phyloP scores from a whole-genome alignment of 2,797 vertebrate genomes.

The Phoxinus dragarum region DNA sequence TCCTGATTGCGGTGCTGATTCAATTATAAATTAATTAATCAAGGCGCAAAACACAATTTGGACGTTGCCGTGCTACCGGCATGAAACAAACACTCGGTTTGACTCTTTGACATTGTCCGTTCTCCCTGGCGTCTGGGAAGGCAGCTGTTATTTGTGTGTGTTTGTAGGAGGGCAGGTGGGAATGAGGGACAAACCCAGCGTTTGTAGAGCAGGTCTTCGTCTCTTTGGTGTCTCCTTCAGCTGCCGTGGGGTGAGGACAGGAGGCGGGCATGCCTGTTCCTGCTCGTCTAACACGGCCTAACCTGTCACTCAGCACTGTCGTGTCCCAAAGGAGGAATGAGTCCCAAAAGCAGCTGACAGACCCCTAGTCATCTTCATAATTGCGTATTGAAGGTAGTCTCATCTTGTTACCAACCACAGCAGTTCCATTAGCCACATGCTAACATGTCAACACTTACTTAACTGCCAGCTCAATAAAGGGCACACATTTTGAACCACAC shows the following conservation, averaged over 20 bases:
- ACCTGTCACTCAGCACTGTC: constrained; percentile 63
- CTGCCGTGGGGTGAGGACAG: constrained; percentile 52
- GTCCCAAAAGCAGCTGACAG: constrained; percentile 57
- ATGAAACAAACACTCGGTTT: constrained; percentile 9
- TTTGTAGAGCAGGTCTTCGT: constrained; percentile 31
- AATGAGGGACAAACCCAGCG: constrained; percentile 21
- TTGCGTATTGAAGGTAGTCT: constrained; percentile 25
- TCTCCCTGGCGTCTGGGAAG: constrained; percentile 19
- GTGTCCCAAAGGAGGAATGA: constrained; percentile 40
- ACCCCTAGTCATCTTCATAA: constrained; percentile 7
- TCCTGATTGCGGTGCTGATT: constrained; percentile 71
- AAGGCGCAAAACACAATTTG: constrained; percentile 66
- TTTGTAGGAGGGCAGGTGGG: constrained; percentile 46
- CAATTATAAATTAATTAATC: constrained; percentile 70
- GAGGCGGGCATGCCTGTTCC: constrained; percentile 41
- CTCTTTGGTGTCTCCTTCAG: constrained; percentile 46
- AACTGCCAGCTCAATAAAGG: neutral
- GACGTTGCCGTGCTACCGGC: constrained; percentile 23
- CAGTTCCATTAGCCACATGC: constrained; percentile 24
- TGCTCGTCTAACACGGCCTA: constrained; percentile 48
- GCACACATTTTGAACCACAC: neutral
- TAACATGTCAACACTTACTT: constrained; percentile 20
- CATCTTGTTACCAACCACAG: neutral
- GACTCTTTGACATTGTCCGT: constrained; percentile 36
- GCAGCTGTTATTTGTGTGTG: constrained; percentile 45